Base-by-base conservation (phyloP, 2,888 invertebrate species). In the Caenorhabditis drosophilae region DNA sequence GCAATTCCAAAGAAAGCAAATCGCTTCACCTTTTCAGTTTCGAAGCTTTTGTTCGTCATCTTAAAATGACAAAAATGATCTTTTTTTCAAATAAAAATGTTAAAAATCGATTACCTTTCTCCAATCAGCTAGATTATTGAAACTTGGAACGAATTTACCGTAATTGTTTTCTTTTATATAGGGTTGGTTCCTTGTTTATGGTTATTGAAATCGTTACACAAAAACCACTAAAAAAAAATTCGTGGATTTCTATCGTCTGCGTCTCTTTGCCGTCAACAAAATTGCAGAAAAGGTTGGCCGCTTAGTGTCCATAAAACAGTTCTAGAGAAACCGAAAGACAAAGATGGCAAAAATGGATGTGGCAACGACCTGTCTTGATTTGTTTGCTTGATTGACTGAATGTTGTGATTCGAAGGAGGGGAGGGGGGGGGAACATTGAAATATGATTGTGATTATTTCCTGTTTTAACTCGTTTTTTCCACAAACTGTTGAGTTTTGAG, bases 1-100 rank as follows among this genome's bases (percentile, higher is more conserved):
- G 72, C 58, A 38, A 72, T 64, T 56, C 72, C 72, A 52, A 72
- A 69, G 61, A 72, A 72, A 38, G 72, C 72, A 47, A 61, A 72
- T 45, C 58, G 52, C 57, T 72, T 72, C 20, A 67, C 66, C 40
- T 61, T 67, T 42, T 60, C 60, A 45, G 67, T 67, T 56, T 67
- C 67, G 53, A 56, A 57, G 41, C 57, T 67, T 54, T 60, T 62
- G 44, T 70, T 56, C 45, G 52, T 63, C 67, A 66, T 63, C 53
- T 62, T 70, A 41, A 48, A 35, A 48, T 27, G 40, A 9, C 22
- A 40, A 40, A 40, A 4, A 40, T 11, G 18, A 40, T 20, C n/a
- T 2, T 15, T 36, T 11, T 36, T n/a, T 38, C 12, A 40, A 49
- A 49, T 11, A 20, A 48, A 48, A 20, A 40, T 4, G 40, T 40